Conservation (phyloP, 2,113 vertebrate genomes). For the Neolamprologus variostigma region DNA sequence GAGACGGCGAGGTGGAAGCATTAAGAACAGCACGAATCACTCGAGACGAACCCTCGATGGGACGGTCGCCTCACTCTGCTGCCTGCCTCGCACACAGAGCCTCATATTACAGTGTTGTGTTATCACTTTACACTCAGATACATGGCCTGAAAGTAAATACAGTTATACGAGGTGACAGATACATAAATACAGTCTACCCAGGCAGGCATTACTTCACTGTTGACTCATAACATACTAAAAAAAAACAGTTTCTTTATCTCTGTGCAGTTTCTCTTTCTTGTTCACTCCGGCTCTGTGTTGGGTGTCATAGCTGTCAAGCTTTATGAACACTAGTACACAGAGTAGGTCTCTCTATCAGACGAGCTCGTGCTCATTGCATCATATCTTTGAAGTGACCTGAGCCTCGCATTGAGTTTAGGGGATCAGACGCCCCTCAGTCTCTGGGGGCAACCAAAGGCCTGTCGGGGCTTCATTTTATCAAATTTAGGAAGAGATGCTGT, state of each 20-base stretch:
- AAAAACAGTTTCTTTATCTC: neutral
- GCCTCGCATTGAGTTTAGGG: neutral
- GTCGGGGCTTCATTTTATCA: neutral
- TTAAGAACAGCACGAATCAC: neutral
- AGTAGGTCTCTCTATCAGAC: neutral
- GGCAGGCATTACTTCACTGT: neutral
- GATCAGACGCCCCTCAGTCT: neutral
- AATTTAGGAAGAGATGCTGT: neutral
- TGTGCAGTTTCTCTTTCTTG: neutral
- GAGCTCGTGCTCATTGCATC: neutral
- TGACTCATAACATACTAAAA: neutral
- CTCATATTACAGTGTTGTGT: neutral
- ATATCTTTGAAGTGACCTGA: neutral
- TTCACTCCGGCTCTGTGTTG: neutral
- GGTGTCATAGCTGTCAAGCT: neutral
- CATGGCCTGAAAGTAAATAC: neutral
- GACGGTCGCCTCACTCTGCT: neutral
- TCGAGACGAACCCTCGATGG: neutral
- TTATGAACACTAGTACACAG: accelerated
- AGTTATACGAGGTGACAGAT: neutral
- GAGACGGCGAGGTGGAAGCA: neutral
- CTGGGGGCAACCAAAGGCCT: neutral
- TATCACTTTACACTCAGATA: neutral
- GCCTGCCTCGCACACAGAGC: neutral
- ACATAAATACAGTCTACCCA: neutral